phyloP scores from a whole-genome alignment of 2,797 vertebrate species.

The Rhinoraja longicauda region DNA sequence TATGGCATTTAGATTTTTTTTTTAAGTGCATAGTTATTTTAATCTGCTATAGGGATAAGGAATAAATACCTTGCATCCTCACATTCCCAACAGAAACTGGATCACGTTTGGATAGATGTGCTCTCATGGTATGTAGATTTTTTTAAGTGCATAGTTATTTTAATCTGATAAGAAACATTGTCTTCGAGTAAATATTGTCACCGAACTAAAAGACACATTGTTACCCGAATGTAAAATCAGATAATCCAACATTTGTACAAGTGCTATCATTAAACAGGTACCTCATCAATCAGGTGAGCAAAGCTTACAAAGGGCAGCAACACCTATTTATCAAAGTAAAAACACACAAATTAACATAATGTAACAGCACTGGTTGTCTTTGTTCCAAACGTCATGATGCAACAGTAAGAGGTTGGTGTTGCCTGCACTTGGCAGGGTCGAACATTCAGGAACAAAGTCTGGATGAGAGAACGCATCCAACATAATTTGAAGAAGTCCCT shows the following conservation, averaged over 20 bases:
- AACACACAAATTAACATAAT: background rate
- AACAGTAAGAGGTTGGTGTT: background rate
- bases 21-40: too few relatives aligned
- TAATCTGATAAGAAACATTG: background rate
- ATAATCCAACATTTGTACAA: background rate
- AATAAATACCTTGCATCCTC: too few relatives aligned
- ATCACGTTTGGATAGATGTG: too few relatives aligned
- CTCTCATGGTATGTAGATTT: too few relatives aligned
- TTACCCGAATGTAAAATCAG: background rate
- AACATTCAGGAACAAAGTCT: background rate
- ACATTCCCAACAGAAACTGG: too few relatives aligned
- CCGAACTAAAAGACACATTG: background rate
- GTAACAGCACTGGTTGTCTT: background rate
- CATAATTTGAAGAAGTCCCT: background rate
- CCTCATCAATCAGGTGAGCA: background rate
- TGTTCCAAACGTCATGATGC: background rate
- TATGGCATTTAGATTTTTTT: too few relatives aligned
- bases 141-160: background rate
- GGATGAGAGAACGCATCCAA: background rate
- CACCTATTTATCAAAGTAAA: background rate
- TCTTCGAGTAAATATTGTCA: background rate
- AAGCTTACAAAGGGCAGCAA: background rate
- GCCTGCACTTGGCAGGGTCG: background rate
- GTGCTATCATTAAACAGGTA: background rate
- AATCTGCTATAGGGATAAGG: too few relatives aligned